Percentiles rank a stretch among this genome's conserved stretches.
Evolutionary conservation across 2,113 vertebrate species (phyloP).

Genomic region (Pygoscelis antarcticus): DNA sequence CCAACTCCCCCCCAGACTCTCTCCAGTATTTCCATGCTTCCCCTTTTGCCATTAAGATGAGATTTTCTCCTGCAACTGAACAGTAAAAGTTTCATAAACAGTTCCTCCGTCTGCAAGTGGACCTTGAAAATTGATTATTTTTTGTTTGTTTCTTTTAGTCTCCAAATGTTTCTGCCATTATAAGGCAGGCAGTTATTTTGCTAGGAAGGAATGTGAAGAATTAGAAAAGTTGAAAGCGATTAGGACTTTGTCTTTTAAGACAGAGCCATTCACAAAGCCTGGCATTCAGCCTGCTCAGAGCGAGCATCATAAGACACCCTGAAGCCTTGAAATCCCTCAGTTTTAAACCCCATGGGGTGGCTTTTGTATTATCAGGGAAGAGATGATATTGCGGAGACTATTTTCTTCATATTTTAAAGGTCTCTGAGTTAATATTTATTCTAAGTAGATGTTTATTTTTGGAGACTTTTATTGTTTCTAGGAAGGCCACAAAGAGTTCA

Average conservation of each 20-base stretch:
- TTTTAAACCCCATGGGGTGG: constrained; percentile 29
- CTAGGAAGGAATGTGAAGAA: constrained; percentile 55
- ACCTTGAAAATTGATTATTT: constrained; percentile 83
- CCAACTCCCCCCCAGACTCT: not conserved
- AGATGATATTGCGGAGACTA: constrained; percentile 14
- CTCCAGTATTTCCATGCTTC: constrained; percentile 55
- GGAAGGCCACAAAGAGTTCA: constrained; percentile 67
- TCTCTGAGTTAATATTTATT: constrained; percentile 62
- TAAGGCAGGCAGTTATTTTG: constrained; percentile 46
- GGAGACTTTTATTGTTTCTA: constrained; percentile 55
- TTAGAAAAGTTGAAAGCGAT: constrained; percentile 47
- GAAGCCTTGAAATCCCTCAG: constrained; percentile 44
- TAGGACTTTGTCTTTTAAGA: constrained; percentile 24
- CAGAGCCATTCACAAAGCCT: constrained; percentile 16
- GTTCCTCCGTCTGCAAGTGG: constrained; percentile 70
- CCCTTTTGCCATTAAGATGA: constrained; percentile 51
- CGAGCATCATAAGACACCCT: constrained; percentile 6
- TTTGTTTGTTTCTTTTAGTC: constrained; percentile 79
- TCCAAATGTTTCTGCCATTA: constrained; percentile 64
- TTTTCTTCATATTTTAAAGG: constrained; percentile 59
- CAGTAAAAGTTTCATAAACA: constrained; percentile 77
- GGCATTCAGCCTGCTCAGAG: constrained; percentile 21
- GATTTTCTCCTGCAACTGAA: constrained; percentile 75
- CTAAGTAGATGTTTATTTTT: constrained; percentile 62
- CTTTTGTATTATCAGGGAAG: constrained; percentile 39